phyloP scores from a whole-genome alignment of 2,113 vertebrate species.

The Aegypius monachus region DNA sequence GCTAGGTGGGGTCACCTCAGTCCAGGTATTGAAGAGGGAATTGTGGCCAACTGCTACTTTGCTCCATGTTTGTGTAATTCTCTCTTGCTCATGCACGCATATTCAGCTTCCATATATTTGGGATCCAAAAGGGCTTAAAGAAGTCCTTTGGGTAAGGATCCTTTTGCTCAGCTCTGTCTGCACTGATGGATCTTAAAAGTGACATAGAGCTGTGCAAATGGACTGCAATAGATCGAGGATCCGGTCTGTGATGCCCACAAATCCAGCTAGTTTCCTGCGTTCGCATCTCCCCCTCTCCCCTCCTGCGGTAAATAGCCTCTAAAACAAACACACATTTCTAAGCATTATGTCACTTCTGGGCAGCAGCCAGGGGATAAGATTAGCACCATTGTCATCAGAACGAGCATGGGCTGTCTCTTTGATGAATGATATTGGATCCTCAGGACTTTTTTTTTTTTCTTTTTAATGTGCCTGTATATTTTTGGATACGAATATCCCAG shows the following conservation, averaged over 20 bases:
- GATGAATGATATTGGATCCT: constrained; percentile 52
- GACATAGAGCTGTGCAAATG: not conserved
- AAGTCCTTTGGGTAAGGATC: not conserved
- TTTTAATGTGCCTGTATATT: not conserved
- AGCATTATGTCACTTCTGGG: constrained; percentile 50
- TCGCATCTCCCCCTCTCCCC: not conserved
- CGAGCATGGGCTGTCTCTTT: constrained; percentile 55
- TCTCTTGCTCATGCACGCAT: not conserved
- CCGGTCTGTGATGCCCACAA: not conserved
- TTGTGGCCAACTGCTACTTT: not conserved
- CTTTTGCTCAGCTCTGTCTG: not conserved
- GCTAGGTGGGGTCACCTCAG: not conserved
- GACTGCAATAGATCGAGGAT: not conserved
- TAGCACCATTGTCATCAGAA: constrained; percentile 57
- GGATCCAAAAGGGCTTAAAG: not conserved
- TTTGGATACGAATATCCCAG: constrained; percentile 35
- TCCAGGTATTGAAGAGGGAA: not conserved
- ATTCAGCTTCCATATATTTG: not conserved
- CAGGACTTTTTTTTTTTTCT: not conserved
- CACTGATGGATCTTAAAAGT: not conserved
- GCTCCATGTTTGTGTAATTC: not conserved
- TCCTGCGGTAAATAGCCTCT: not conserved
- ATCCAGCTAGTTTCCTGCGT: constrained; percentile 5
- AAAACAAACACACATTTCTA: constrained; percentile 25
- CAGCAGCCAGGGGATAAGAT: constrained; percentile 59